phyloP scores from a whole-genome alignment of 1,140 invertebrate species.

The Chlorops oryzae region DNA sequence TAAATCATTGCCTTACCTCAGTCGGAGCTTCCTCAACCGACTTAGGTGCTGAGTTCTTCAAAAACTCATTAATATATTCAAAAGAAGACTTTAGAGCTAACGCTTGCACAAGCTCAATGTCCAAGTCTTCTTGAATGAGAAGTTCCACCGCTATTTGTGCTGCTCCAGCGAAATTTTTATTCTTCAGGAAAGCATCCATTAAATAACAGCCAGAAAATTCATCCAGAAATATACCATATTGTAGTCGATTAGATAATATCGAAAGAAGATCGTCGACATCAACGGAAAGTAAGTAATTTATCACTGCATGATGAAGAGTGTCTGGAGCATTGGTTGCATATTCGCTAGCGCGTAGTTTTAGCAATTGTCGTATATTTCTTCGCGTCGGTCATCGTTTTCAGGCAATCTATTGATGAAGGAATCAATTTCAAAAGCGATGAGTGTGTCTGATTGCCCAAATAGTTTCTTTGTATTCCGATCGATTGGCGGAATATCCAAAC shows the following conservation, averaged over 20 bases:
- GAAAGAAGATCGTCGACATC: constrained; percentile 58
- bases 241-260: constrained; percentile 72
- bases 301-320: too few relatives aligned
- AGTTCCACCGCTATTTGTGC: constrained; percentile 69
- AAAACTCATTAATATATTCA: constrained; percentile 58
- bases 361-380: too few relatives aligned
- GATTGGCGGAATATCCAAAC: too few relatives aligned
- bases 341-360: too few relatives aligned
- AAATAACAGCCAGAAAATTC: constrained; percentile 69
- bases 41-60: constrained; percentile 46
- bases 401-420: too few relatives aligned
- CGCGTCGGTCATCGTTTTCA: too few relatives aligned
- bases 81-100: constrained; percentile 70
- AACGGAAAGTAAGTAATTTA: too few relatives aligned
- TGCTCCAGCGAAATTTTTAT: constrained; percentile 63
- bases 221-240: constrained; percentile 87
- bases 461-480: too few relatives aligned
- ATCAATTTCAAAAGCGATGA: too few relatives aligned
- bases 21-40: constrained; percentile 8
- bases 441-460: too few relatives aligned
- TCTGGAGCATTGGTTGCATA: too few relatives aligned
- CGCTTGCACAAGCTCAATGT: constrained; percentile 62
- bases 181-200: constrained; percentile 72
- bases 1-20: constrained; percentile 16
- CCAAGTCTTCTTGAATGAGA: constrained; percentile 85